These are phyloP conservation scores for Leptinotarsa rubiginosa DNA, from an alignment of 2,888 invertebrate species.

Conservation along the genomic window DNA sequence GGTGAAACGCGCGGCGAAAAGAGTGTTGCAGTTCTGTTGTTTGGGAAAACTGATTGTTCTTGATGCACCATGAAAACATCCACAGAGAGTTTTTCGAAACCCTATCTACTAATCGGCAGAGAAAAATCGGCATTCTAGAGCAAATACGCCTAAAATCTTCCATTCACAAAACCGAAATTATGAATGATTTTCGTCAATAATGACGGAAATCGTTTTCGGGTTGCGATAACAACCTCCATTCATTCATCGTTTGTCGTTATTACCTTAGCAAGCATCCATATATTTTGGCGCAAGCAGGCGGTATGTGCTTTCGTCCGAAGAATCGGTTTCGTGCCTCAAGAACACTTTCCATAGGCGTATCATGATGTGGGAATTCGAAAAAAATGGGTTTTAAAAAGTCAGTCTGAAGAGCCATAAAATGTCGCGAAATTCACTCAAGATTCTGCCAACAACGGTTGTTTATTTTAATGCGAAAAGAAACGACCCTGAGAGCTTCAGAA, in stretches of 20 bases:
- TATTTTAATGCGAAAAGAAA: background rate
- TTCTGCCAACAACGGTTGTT: no score
- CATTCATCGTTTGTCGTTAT: slow-evolving; percentile 19
- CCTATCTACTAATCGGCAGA: no score
- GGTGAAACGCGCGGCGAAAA: no score
- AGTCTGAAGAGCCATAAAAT: background rate
- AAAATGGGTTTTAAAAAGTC: background rate
- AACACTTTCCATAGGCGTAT: background rate
- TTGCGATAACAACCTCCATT: slow-evolving; percentile 15
- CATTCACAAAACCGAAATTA: slow-evolving; percentile 7
- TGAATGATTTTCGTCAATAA: slow-evolving; percentile 15
- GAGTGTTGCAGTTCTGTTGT: no score
- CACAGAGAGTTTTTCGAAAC: no score
- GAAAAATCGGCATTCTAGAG: no score
- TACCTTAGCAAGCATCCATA: slow-evolving; percentile 11
- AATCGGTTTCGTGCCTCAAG: slow-evolving; percentile 30
- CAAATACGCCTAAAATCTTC: background rate
- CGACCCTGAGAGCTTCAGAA: background rate
- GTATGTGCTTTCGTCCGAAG: slow-evolving; percentile 25
- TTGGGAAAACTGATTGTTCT: no score
- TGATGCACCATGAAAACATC: background rate
- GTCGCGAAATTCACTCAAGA: no score
- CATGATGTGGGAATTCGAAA: background rate
- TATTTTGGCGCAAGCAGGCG: slow-evolving; percentile 34
- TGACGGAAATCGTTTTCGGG: background rate